Percentiles rank a stretch among this genome's conserved stretches.
Conservation (phyloP, 1,140 invertebrate genomes). For the Chionoecetes opilio region DNA sequence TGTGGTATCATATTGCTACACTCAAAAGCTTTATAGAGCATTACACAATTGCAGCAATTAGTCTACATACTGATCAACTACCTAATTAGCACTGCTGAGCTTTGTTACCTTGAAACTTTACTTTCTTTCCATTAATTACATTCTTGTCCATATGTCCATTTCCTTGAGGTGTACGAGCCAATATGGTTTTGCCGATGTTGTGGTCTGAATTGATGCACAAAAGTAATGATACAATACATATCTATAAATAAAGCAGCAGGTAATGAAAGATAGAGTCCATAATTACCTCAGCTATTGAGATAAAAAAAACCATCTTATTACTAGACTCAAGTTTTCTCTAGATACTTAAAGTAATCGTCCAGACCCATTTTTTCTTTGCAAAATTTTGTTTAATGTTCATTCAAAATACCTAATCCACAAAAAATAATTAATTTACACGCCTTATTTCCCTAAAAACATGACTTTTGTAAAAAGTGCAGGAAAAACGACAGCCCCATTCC, state of each 20-base stretch:
- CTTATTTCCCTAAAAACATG: too few relatives aligned
- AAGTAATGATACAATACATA: background rate
- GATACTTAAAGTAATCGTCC: too few relatives aligned
- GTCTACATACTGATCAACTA: background rate
- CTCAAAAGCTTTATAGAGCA: background rate
- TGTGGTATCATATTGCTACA: background rate
- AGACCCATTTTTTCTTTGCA: too few relatives aligned
- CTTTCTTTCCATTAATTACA: slow-evolving; percentile 71
- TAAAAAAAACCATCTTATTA: too few relatives aligned
- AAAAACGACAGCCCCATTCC: too few relatives aligned
- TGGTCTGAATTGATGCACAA: slow-evolving; percentile 64
- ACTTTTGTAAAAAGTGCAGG: too few relatives aligned
- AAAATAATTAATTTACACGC: too few relatives aligned
- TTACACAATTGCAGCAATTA: slow-evolving; percentile 19
- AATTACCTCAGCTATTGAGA: background rate
- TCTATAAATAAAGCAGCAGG: background rate
- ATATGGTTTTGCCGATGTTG: slow-evolving; percentile 56
- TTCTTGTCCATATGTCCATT: slow-evolving; percentile 72
- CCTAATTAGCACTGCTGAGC: background rate
- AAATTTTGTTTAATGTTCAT: too few relatives aligned
- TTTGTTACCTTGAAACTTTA: slow-evolving; percentile 75
- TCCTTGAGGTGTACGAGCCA: slow-evolving; percentile 58
- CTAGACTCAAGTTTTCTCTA: too few relatives aligned
- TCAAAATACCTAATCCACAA: too few relatives aligned
- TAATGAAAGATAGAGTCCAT: background rate